Percentiles rank a stretch among this genome's conserved stretches.
Evolutionary conservation across 2,113 vertebrate genomes (phyloP).

Genomic region (Rhinoptilus africanus): DNA sequence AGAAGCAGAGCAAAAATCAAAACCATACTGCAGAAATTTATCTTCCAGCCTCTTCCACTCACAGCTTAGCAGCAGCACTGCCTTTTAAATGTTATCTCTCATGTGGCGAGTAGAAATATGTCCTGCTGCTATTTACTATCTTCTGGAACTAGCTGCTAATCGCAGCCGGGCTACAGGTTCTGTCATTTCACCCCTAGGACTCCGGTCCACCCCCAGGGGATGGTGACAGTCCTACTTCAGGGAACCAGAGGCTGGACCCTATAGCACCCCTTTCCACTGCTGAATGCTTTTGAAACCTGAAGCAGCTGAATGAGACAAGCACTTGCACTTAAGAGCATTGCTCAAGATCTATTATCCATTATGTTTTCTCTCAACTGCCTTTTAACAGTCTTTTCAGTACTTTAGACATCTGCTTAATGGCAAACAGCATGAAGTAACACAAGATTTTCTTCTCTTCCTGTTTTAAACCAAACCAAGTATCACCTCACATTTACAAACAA

Average conservation of each 20-base stretch:
- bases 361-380: background rate
- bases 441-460: background rate
- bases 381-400: background rate
- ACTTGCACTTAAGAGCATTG: background rate
- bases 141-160: background rate
- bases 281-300: background rate
- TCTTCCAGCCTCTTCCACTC: background rate
- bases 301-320: background rate
- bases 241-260: rapidly evolving
- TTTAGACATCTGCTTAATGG: background rate
- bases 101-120: rapidly evolving
- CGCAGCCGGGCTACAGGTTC: background rate
- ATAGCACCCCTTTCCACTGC: background rate
- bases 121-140: background rate
- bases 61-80: background rate
- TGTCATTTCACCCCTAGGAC: background rate
- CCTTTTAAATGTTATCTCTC: background rate
- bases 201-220: background rate
- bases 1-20: background rate
- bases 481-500: background rate
- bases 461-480: background rate
- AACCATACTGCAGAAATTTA: background rate
- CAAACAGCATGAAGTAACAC: background rate
- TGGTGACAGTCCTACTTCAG: background rate
- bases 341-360: background rate